Evolutionary conservation across 2,888 invertebrate genomes (phyloP).

Genomic region (Malthinus flaveolus): DNA sequence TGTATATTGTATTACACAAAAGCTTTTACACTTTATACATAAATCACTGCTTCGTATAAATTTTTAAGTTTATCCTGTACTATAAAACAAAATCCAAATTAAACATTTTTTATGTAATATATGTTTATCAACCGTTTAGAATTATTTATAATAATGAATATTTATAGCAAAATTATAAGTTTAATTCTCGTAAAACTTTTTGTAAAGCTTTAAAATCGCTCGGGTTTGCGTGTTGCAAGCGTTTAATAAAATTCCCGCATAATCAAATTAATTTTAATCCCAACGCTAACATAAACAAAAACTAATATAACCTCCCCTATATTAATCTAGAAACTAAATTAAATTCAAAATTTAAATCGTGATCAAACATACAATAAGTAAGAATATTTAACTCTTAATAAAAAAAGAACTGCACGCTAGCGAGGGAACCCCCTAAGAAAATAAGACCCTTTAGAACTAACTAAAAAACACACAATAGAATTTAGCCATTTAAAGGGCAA

Average conservation of each 20-base stretch:
- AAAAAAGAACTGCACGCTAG: conserved; percentile 42
- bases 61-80: conserved; percentile 1
- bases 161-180: conserved; percentile 35
- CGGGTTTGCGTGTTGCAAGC: conserved; percentile 15
- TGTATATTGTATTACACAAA: conserved; percentile 14
- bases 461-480: conserved; percentile 43
- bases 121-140: conserved; percentile 44
- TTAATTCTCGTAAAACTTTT: conserved; percentile 19
- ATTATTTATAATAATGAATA: conserved; percentile 44
- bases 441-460: conserved; percentile 38
- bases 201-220: conserved; percentile 13
- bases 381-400: conserved; percentile 41
- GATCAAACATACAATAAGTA: conserved; percentile 34
- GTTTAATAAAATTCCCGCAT: conserved; percentile 33
- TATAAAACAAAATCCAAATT: background rate
- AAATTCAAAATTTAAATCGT: conserved; percentile 40
- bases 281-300: conserved; percentile 32
- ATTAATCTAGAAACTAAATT: conserved; percentile 33
- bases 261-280: conserved; percentile 31
- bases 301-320: conserved; percentile 29
- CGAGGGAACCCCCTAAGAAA: conserved; percentile 28
- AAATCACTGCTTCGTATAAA: conserved; percentile 1
- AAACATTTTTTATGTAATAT: conserved; percentile 40
- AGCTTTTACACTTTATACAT: conserved; percentile 1
- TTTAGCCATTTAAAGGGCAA: conserved; percentile 45